Base-by-base conservation (phyloP, 2,888 invertebrate species). In the Melanargia galathea region DNA sequence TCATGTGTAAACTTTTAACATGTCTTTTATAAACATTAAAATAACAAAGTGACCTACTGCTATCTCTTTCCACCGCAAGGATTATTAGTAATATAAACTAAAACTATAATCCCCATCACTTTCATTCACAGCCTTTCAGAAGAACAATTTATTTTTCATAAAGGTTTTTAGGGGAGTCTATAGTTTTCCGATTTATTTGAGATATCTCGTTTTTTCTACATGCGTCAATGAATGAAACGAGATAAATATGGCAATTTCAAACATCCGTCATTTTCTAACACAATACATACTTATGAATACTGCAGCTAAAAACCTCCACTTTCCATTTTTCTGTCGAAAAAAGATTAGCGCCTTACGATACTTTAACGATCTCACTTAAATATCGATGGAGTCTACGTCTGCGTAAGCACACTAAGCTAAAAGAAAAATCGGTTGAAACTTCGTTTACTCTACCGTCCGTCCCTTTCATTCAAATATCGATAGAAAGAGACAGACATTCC, bases 401-500 rank as follows among this genome's bases (percentile, higher is more conserved):
- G 6, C 26, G 26, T n/a, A n/a, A n/a, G n/a, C n/a, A n/a, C n/a
- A n/a, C n/a, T n/a, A n/a, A n/a, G n/a, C n/a, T n/a, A n/a, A n/a
- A n/a, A n/a, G n/a, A n/a, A n/a, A n/a, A n/a, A n/a, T 26, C 26
- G 6, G 26, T 26, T 26, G 26, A 2, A 18, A 18, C 43, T 7
- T 7, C 16, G n/a, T 40, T 16, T 40, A 13, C n/a, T 46, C 20
- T 22, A 24, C 13, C 20, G 8, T 49, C 16, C 49, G 49, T 10
- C 49, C 49, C 26, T 49, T 26, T 49, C 49, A 49, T 16, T 45
- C 43, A n/a, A 5, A n/a, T 11, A 13, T 38, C n/a, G 38, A n/a
- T 26, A 26, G 7, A 40, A 40, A 40, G 6, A 40, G 40, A 40
- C 6, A 30, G 1, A 30, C 8, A 6, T 6, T 30, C 6, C 30